Evolutionary conservation across 2,888 invertebrate genomes (phyloP).

Genomic region (Chrysopilus asiliformis): DNA sequence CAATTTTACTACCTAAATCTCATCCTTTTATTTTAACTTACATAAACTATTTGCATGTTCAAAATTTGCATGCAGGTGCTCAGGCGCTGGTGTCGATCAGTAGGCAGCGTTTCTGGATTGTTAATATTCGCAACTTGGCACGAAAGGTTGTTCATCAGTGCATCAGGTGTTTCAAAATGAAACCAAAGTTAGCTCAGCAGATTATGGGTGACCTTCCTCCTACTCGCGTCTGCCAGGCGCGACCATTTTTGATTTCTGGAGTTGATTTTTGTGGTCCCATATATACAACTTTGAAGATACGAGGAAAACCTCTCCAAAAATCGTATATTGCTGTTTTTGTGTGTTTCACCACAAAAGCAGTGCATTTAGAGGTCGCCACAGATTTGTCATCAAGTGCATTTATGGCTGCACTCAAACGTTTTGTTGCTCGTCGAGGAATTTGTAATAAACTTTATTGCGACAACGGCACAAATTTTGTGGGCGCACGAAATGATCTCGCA

Average conservation of each 20-base stretch:
- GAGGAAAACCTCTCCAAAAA: constrained; percentile 8
- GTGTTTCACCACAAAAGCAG: no score
- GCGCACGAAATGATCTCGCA: constrained; percentile 4
- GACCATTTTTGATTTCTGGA: constrained; percentile 10
- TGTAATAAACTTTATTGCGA: constrained; percentile 9
- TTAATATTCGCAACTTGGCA: constrained; percentile 14
- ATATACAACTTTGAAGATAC: constrained; percentile 3
- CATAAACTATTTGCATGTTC: constrained; percentile 5
- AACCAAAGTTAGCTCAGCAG: constrained; percentile 12
- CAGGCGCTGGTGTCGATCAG: constrained; percentile 9
- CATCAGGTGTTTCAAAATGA: constrained; percentile 11
- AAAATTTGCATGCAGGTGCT: no score
- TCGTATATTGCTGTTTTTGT: no score
- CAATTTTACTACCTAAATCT: constrained; percentile 17
- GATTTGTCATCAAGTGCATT: no score
- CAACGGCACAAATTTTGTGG: constrained; percentile 9
- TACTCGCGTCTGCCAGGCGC: constrained; percentile 7
- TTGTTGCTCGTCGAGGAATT: no score
- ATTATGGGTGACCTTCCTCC: constrained; percentile 20
- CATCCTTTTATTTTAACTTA: constrained; percentile 9
- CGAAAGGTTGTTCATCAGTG: constrained; percentile 12
- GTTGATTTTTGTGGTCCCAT: constrained; percentile 11
- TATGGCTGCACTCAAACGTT: no score
- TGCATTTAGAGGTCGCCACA: no score
- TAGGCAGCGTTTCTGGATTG: constrained; percentile 18